phyloP scores from a whole-genome alignment of 1,140 invertebrate genomes.

The Camponotus vicinus region DNA sequence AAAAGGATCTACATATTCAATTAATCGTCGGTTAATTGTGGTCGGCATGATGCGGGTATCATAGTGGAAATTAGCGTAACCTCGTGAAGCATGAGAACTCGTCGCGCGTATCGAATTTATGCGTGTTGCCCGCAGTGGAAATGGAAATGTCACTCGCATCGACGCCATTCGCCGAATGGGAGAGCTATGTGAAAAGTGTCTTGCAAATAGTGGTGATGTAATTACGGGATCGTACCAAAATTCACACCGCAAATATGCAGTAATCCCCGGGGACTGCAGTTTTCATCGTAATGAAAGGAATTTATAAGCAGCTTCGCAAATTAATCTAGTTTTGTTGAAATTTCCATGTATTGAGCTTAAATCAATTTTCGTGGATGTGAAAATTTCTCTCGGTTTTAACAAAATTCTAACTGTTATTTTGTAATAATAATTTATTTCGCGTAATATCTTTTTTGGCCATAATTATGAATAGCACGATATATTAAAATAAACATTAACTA shows the following conservation, averaged over 20 bases:
- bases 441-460: conserved; percentile 15
- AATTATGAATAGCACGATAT: not conserved
- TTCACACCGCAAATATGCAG: conserved; percentile 36
- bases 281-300: conserved; percentile 43
- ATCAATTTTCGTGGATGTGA: conserved; percentile 37
- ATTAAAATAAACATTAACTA: conserved; percentile 17
- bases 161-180: conserved; percentile 39
- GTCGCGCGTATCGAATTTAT: conserved; percentile 72
- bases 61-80: conserved; percentile 67
- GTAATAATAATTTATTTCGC: conserved; percentile 3
- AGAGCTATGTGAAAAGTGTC: conserved; percentile 45
- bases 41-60: conserved; percentile 64
- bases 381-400: conserved; percentile 16
- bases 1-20: conserved; percentile 68
- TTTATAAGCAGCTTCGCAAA: conserved; percentile 51
- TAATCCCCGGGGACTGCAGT: conserved; percentile 38
- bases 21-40: conserved; percentile 68
- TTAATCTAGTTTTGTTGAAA: conserved; percentile 43
- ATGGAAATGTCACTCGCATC: conserved; percentile 45
- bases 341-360: conserved; percentile 50
- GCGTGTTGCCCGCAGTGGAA: conserved; percentile 46
- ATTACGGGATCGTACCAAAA: conserved; percentile 48
- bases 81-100: conserved; percentile 56
- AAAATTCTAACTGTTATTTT: conserved; percentile 29
- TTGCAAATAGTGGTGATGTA: conserved; percentile 54